Percentiles rank a stretch among this genome's conserved stretches.
Conservation (phyloP, 2,797 vertebrate species). For the Chiloscyllium punctatum region DNA sequence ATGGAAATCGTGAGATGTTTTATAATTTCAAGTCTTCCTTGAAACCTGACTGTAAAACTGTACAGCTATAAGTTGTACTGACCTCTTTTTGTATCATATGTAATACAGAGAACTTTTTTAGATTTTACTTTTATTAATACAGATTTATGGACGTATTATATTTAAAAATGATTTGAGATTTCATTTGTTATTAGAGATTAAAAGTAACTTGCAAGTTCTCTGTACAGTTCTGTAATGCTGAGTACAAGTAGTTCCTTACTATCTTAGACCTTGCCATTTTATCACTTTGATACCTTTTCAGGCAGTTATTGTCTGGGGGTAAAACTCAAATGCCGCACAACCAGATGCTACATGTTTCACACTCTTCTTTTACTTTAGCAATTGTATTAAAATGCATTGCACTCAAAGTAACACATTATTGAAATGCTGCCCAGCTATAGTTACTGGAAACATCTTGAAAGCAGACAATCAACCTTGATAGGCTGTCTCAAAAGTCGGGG, state of each 20-base stretch:
- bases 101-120: slow-evolving; percentile 78
- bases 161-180: slow-evolving; percentile 58
- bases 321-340: slow-evolving; percentile 1
- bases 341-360: slow-evolving; percentile 11
- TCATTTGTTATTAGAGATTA: slow-evolving; percentile 55
- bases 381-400: slow-evolving; percentile 16
- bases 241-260: slow-evolving; percentile 18
- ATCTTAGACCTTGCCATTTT: slow-evolving; percentile 32
- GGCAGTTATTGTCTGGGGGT: slow-evolving; percentile 16
- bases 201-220: slow-evolving; percentile 68
- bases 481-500: slow-evolving; percentile 45
- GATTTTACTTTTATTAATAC: slow-evolving; percentile 77
- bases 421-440: slow-evolving; percentile 5
- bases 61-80: slow-evolving; percentile 63
- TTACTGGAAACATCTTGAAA: not conserved
- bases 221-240: slow-evolving; percentile 51
- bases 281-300: not conserved
- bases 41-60: slow-evolving; percentile 69
- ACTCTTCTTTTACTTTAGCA: not conserved
- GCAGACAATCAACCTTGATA: slow-evolving; percentile 24
- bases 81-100: slow-evolving; percentile 78
- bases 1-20: slow-evolving; percentile 59
- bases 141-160: slow-evolving; percentile 66
- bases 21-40: slow-evolving; percentile 87
- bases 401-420: slow-evolving; percentile 10